Evolutionary conservation across 64 coral and sea anemone genomes (phyloP).

Genomic region (Pocillopora verrucosa): DNA sequence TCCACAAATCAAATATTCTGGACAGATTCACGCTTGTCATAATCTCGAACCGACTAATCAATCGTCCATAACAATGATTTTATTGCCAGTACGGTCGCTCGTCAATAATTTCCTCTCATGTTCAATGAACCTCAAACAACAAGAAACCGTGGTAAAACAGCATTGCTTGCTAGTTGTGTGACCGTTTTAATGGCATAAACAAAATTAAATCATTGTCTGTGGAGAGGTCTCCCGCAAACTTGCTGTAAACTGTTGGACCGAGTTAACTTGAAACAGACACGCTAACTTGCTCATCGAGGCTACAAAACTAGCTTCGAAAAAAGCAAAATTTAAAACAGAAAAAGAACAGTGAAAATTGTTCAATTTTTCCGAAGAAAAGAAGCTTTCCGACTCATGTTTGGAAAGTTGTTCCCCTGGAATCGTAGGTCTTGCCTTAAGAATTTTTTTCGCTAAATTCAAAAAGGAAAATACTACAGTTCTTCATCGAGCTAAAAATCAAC

Average conservation of each 20-base stretch:
- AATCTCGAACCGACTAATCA: not conserved
- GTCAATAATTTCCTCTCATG: not conserved
- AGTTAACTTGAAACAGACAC: not conserved
- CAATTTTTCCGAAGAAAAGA: too few species aligned
- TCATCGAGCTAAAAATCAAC: too few species aligned
- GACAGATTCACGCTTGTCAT: not conserved
- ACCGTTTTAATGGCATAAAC: not conserved
- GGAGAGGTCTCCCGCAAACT: not conserved
- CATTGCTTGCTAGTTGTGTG: not conserved
- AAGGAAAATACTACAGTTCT: too few species aligned
- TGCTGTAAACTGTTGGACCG: not conserved
- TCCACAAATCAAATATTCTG: not conserved
- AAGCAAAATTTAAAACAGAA: not conserved
- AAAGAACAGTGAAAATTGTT: not conserved
- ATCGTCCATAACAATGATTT: not conserved
- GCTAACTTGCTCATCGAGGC: not conserved
- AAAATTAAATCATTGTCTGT: constrained; percentile 19
- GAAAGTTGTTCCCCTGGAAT: too few species aligned
- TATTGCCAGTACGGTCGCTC: not conserved
- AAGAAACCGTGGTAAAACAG: not conserved
- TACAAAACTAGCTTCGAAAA: not conserved
- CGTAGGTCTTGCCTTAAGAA: too few species aligned
- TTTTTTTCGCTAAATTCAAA: too few species aligned
- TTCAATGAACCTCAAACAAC: not conserved
- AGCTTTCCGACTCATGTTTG: not conserved